Evolutionary conservation across 2,888 invertebrate genomes (phyloP), one percentile per base, ranked within the genome.

Genomic region (Trissoscelio sp.): DNA sequence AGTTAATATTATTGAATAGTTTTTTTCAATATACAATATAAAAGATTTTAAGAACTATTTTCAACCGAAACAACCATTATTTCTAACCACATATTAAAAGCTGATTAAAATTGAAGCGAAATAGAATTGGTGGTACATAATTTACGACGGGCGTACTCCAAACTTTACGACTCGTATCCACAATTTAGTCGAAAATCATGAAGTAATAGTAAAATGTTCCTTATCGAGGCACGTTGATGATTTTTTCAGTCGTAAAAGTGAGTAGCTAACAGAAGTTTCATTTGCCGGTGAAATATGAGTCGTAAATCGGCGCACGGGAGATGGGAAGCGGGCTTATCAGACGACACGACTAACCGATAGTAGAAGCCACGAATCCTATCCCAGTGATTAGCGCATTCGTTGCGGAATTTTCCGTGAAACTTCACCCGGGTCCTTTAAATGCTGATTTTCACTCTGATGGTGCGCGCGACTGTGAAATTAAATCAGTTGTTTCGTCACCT

Each of bases 321-420:
- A 58, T 39, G 42, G 39, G 31, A 48, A 44, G 58, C 51, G 80
- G 81, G 86, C 85, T 88, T 87, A 28, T 46, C 57, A 74, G 79
- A 83, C 73, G 83, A 85, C 83, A 84, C 84, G 73, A 74, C 74
- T 84, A 81, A 84, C 80, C 83, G 87, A 86, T 86, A 85, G 82
- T 51, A 9, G 51, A 73, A 53, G 12, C 70, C 62, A 72, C 72
- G 51, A 67, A 72, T 67, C 7, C 62, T 44, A 67, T 39, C 48
- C 73, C 72, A 57, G 67, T 82, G 82, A 84, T 84, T 84, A 83
- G 77, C 46, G 70, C 22, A 62, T 58, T 77, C 79, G 81, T 83
- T 79, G 79, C 66, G 67, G 58, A 80, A 78, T 74, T 62, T 60
- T 48, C 58, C 51, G 60, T 44, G 31, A 64, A 31, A 31, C n/a